phyloP scores from a whole-genome alignment of 1,140 invertebrate genomes.

The Globodera rostochiensis region DNA sequence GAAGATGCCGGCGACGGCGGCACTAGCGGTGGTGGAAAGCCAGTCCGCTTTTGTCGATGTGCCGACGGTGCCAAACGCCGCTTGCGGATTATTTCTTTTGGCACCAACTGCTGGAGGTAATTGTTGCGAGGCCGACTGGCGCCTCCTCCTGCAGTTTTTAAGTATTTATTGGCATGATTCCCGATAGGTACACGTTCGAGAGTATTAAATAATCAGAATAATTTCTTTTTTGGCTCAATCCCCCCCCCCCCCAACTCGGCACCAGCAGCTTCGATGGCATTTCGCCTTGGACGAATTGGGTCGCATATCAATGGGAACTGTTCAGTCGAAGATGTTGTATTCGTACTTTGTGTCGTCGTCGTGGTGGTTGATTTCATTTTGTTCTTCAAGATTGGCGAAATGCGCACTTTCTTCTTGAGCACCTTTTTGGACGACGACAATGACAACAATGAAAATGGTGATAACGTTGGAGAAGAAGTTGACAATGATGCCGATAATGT shows the following conservation, averaged over 20 bases:
- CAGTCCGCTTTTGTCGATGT: neutral
- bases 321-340: neutral
- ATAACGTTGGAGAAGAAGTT: neutral
- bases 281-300: neutral
- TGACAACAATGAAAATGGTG: neutral
- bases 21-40: neutral
- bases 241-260: no score
- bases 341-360: neutral
- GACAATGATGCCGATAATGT: neutral
- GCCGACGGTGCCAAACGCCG: slow-evolving; percentile 36
- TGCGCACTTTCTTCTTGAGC: neutral
- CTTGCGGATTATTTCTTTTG: slow-evolving; percentile 21
- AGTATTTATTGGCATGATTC: neutral
- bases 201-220: no score
- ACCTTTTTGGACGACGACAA: neutral
- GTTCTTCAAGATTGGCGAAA: neutral
- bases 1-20: neutral
- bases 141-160: neutral
- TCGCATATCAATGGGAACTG: neutral
- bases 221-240: no score
- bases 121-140: neutral
- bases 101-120: slow-evolving; percentile 7
- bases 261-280: neutral
- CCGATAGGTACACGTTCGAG: no score
- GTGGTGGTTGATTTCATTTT: neutral